Conservation (phyloP, 2,797 vertebrate genomes). For the Crenichthys baileyi region DNA sequence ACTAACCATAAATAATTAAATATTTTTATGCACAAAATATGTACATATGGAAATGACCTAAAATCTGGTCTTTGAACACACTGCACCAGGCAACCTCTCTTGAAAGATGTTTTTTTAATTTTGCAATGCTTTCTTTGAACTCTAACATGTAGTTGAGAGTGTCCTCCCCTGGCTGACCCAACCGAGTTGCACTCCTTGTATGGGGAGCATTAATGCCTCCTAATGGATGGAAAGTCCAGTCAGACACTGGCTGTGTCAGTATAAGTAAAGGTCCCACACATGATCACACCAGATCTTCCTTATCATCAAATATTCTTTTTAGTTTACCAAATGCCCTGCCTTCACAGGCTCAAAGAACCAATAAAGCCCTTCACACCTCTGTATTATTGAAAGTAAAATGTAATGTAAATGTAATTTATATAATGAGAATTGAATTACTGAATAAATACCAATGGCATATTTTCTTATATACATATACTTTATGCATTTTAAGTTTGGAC, state of each 20-base stretch:
- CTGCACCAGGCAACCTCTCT: not conserved
- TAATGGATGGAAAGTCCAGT: conserved; percentile 46
- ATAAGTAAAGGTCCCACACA: conserved; percentile 17
- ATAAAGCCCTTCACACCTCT: no score
- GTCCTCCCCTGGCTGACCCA: conserved; percentile 61
- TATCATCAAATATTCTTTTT: conserved; percentile 4
- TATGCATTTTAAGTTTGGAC: no score
- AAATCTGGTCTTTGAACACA: not conserved
- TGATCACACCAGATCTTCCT: conserved; percentile 9
- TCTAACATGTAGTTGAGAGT: conserved; percentile 16
- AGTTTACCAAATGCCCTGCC: no score
- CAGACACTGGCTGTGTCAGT: conserved; percentile 12
- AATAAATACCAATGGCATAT: no score
- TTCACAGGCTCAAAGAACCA: no score
- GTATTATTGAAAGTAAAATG: no score
- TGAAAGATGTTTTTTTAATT: not conserved
- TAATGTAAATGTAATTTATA: no score
- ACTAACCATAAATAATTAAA: not conserved
- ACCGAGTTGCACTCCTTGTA: conserved; percentile 28
- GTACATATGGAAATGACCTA: not conserved
- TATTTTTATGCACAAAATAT: not conserved
- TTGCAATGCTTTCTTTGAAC: conserved; percentile 53
- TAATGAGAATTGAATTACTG: no score
- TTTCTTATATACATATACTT: no score
- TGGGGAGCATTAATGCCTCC: conserved; percentile 68